Evolutionary conservation across 2,797 vertebrate genomes (phyloP), one percentile per base, ranked within the genome.

Genomic region (Crocidura indochinensis): DNA sequence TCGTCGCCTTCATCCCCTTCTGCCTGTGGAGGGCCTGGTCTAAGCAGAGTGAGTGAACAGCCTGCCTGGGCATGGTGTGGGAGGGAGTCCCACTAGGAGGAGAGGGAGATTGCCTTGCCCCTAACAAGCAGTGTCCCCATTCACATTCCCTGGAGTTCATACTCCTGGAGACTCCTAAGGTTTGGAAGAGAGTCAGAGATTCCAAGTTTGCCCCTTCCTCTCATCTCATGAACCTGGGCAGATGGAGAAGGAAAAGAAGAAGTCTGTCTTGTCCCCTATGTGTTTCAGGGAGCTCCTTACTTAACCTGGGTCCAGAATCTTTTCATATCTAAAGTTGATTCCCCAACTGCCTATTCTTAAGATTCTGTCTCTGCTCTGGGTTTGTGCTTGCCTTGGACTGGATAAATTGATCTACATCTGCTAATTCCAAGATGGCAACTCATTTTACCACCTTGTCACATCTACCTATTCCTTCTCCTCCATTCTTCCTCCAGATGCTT

Each of bases 21-120:
- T 99, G 99, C 94, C 98, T 99, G 49, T 99, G 99, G 99, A 98
- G 99, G 95, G 98, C 99, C 44, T 99, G 99, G 99, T 98, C 99
- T 95, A 99, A 99, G 95, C 99, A 99, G 97, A 99, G 99, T 99
- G 97, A 98, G 99, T 92, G 67, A 24, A 83, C 26, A 26, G 56
- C 2, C 4, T 14, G 68, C 53, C 62, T 65, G 22, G 7, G 68
- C 38, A 49, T 44, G 6, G 2, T 12, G 12, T 7, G 29, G 3
- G 9, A 12, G n/a, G 31, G 14, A 60, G 64, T 19, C 3, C 64
- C 27, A 11, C 51, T 6, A 0, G 60, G 19, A 17, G 26, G 46
- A 51, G 67, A 10, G 6, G 53, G 7, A 29, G n/a, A 0, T 0
- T 31, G 44, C 38, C 76, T 80, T 72, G 26, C 14, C 8, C 4